Conservation (phyloP, 1,140 invertebrate species). For the Cydia pomonella region DNA sequence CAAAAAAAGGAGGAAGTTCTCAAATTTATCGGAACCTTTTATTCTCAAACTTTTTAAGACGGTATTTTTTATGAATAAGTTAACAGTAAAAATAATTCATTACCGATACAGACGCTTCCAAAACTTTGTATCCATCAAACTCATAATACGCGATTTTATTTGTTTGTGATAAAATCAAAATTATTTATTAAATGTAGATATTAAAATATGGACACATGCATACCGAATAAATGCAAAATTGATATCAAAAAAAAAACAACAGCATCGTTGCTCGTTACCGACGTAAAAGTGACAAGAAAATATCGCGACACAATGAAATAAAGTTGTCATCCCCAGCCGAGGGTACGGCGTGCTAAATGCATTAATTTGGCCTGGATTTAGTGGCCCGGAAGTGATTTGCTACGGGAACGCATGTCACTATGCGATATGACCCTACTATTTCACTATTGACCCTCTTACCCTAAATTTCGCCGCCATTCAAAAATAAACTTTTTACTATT, state of each 20-base stretch:
- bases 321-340: conserved; percentile 76
- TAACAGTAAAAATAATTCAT: too few species aligned
- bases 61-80: too few species aligned
- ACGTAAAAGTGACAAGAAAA: conserved; percentile 73
- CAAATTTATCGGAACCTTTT: too few species aligned
- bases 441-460: conserved; percentile 63
- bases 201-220: not conserved
- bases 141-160: too few species aligned
- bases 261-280: conserved; percentile 44
- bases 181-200: too few species aligned
- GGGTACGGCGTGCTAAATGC: conserved; percentile 76
- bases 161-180: too few species aligned
- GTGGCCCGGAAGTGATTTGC: conserved; percentile 80
- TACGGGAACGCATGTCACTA: conserved; percentile 72
- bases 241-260: conserved; percentile 36
- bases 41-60: too few species aligned
- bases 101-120: too few species aligned
- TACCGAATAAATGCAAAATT: conserved; percentile 2
- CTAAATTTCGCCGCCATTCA: conserved; percentile 40
- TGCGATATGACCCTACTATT: conserved; percentile 68
- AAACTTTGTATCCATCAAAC: too few species aligned
- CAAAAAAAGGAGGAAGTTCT: too few species aligned
- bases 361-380: conserved; percentile 79
- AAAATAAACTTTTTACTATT: conserved; percentile 4
- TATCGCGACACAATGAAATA: conserved; percentile 76